Evolutionary conservation across 2,888 invertebrate species (phyloP), one percentile per base, ranked within the genome.

Genomic region (Agrenia bidenticulata): DNA sequence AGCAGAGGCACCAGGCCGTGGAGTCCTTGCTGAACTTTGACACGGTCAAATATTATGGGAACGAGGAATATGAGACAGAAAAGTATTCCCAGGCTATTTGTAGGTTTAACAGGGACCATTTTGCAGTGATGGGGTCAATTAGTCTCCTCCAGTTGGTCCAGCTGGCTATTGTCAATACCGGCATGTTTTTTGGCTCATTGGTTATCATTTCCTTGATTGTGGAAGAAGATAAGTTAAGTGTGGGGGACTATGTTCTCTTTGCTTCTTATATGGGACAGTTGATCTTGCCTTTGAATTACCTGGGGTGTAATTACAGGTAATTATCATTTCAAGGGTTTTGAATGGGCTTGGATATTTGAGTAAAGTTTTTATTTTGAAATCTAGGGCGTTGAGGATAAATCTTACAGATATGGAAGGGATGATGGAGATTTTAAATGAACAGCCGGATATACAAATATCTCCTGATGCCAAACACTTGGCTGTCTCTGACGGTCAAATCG

Each of bases 241-340:
- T 83, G 1, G 85, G 85, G 7, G 84, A 85, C 76, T 85, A 83
- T 77, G 83, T 84, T 0, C 79, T 85, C 54, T 83, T 84, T 77
- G 81, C 82, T 13, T 81, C 83, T 0, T 85, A 84, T 77, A 78
- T 85, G 41, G 77, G 81, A 24, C 85, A 79, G 64, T 78, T 85
- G 39, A 84, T 83, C 76, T 79, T 79, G 1, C 85, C 84, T 1
- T 79, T 85, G 26, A 84, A 84, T 78, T 84, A 80, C 77, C 81
- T 85, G 60, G 85, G 84, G 5, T 84, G 83, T 0, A 83, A 84
- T 70, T 85, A 85, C 77, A 80, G 83, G 83, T 82, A 70, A 27
- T 55, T 19, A 55, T 9, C 4, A 49, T 9, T 49, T 15, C 13
- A 15, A 15, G 17, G 17, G 21, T 17, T 17, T 7, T 49, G 21